Evolutionary conservation across 2,888 invertebrate species (phyloP).

Genomic region (Diplazon laetatorius): DNA sequence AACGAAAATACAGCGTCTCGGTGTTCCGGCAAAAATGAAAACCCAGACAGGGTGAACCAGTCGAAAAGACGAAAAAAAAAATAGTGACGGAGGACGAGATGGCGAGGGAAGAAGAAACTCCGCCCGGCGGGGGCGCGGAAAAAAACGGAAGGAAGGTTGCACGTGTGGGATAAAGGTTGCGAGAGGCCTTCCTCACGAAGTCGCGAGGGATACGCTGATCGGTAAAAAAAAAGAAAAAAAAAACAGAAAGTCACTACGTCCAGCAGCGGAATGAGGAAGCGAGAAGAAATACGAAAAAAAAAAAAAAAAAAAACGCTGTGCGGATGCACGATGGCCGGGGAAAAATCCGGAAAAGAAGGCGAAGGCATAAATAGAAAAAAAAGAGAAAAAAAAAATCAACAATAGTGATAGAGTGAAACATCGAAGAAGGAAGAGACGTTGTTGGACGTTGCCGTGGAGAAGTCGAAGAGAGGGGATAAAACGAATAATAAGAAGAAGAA

Average conservation of each 20-base stretch:
- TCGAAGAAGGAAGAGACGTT: slow-evolving; percentile 59
- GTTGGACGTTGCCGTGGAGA: slow-evolving; percentile 43
- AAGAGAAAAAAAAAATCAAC: no score
- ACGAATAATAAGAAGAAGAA: slow-evolving; percentile 47
- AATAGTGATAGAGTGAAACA: slow-evolving; percentile 43
- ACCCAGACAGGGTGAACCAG: slow-evolving; percentile 1
- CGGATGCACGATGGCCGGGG: background rate
- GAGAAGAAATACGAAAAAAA: background rate
- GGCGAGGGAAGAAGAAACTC: slow-evolving; percentile 44
- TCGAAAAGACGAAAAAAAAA: slow-evolving; percentile 9
- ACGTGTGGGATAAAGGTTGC: slow-evolving; percentile 65
- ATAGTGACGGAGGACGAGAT: slow-evolving; percentile 37
- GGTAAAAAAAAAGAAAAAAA: no score
- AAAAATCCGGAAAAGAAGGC: slow-evolving; percentile 25
- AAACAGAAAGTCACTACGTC: slow-evolving; percentile 35
- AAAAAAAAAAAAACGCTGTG: background rate
- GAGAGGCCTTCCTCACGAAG: slow-evolving; percentile 17
- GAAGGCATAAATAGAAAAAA: slow-evolving; percentile 58
- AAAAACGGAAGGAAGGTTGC: slow-evolving; percentile 26
- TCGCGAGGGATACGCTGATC: slow-evolving; percentile 13
- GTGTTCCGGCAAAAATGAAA: slow-evolving; percentile 17
- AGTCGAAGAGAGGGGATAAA: slow-evolving; percentile 28
- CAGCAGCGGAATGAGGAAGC: slow-evolving; percentile 12
- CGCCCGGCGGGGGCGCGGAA: slow-evolving; percentile 58
- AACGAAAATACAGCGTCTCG: slow-evolving; percentile 38